Evolutionary conservation across 2,113 vertebrate species (phyloP).

Genomic region (Stigmatopora argus): DNA sequence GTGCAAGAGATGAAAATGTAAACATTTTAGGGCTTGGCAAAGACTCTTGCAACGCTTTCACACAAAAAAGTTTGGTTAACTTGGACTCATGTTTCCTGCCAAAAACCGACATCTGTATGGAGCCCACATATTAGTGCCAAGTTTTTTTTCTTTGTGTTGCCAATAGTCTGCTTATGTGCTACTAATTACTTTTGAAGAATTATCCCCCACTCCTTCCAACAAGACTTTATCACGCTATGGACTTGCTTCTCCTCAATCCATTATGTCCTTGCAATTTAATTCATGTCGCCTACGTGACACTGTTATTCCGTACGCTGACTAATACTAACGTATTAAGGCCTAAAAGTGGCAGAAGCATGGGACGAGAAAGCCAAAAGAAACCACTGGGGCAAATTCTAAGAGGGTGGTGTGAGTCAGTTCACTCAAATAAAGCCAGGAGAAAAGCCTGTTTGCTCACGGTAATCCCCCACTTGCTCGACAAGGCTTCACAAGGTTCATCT

Average conservation of each 20-base stretch:
- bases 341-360: constrained; percentile 42
- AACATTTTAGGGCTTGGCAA: neutral
- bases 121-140: constrained; percentile 51
- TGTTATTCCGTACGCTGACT: constrained; percentile 60
- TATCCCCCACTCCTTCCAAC: constrained; percentile 48
- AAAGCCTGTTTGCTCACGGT: constrained; percentile 68
- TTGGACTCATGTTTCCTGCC: neutral
- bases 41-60: neutral
- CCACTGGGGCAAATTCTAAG: constrained; percentile 63
- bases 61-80: neutral
- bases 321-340: constrained; percentile 61
- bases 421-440: constrained; percentile 66
- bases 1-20: neutral
- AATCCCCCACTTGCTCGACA: constrained; percentile 67
- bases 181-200: constrained; percentile 65
- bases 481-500: constrained; percentile 65
- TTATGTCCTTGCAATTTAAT: constrained; percentile 57
- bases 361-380: constrained; percentile 50
- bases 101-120: constrained; percentile 8
- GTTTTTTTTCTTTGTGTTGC: constrained; percentile 58
- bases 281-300: constrained; percentile 62
- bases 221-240: constrained; percentile 34
- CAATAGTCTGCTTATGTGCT: constrained; percentile 62
- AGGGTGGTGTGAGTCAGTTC: constrained; percentile 66
- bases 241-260: constrained; percentile 33